These are phyloP conservation scores for Emmelina monodactyla DNA, from an alignment of 2,888 invertebrate genomes.

Conservation along the genomic window DNA sequence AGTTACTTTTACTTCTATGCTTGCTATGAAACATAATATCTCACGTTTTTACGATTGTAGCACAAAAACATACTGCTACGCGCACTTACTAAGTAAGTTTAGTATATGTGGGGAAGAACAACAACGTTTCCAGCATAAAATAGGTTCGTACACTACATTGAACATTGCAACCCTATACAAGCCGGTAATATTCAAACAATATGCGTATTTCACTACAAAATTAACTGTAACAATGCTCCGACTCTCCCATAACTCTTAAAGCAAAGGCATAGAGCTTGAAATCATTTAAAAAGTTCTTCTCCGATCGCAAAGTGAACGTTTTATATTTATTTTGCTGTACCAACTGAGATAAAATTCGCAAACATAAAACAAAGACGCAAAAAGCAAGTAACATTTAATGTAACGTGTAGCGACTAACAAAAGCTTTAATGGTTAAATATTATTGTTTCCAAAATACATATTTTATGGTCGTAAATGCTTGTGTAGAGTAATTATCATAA, in stretches of 20 bases:
- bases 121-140: conserved; percentile 35
- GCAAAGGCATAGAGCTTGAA: conserved; percentile 26
- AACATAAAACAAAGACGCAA: conserved; percentile 38
- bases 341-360: conserved; percentile 44
- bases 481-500: too few species aligned
- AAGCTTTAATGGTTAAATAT: too few species aligned
- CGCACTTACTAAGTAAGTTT: conserved; percentile 19
- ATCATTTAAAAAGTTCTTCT: conserved; percentile 29
- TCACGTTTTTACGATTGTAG: too few species aligned
- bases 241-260: conserved; percentile 20
- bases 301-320: conserved; percentile 8
- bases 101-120: conserved; percentile 22
- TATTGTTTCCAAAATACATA: too few species aligned
- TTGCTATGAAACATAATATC: too few species aligned
- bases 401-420: too few species aligned
- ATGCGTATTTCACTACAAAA: conserved; percentile 27
- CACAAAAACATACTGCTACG: too few species aligned
- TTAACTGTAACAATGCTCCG: conserved; percentile 17
- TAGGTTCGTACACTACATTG: conserved; percentile 38
- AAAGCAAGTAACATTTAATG: conserved; percentile 33
- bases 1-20: too few species aligned
- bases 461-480: too few species aligned
- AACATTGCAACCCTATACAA: conserved; percentile 40
- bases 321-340: conserved; percentile 39
- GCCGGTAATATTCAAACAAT: conserved; percentile 39